Percentiles rank a stretch among this genome's conserved stretches.
These are phyloP conservation scores for Cotesia glomerata DNA, from an alignment of 1,140 invertebrate genomes.

Conservation along the genomic window DNA sequence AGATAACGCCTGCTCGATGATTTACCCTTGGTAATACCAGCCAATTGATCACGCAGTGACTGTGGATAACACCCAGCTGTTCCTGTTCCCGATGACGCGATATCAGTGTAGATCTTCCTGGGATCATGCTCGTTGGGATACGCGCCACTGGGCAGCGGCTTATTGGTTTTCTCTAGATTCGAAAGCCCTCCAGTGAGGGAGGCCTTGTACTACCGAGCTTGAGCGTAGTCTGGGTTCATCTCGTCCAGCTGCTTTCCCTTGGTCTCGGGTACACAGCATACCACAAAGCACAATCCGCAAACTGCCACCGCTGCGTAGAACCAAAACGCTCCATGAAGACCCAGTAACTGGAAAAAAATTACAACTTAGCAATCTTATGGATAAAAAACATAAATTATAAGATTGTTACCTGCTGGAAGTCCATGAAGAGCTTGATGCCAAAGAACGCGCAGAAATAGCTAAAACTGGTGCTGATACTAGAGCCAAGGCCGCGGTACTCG, in stretches of 20 bases:
- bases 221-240: slow-evolving; percentile 76
- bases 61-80: neutral
- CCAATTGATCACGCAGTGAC: neutral
- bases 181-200: slow-evolving; percentile 60
- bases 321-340: slow-evolving; percentile 85
- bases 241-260: slow-evolving; percentile 87
- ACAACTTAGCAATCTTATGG: neutral
- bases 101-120: slow-evolving; percentile 43
- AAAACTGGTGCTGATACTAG: slow-evolving; percentile 82
- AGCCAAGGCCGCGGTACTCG: slow-evolving; percentile 82
- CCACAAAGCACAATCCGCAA: slow-evolving; percentile 82
- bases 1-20: slow-evolving; percentile 11
- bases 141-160: slow-evolving; percentile 55
- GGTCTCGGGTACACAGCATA: slow-evolving; percentile 88
- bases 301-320: slow-evolving; percentile 85
- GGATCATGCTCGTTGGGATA: slow-evolving; percentile 56
- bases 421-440: slow-evolving; percentile 86
- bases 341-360: slow-evolving; percentile 64
- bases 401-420: slow-evolving; percentile 70
- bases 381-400: neutral
- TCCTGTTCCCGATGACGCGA: neutral
- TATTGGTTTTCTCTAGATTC: slow-evolving; percentile 58
- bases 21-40: neutral
- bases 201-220: slow-evolving; percentile 64
- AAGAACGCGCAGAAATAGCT: slow-evolving; percentile 89